phyloP scores from a whole-genome alignment of 2,888 invertebrate genomes.

The Ormyrus labotus region DNA sequence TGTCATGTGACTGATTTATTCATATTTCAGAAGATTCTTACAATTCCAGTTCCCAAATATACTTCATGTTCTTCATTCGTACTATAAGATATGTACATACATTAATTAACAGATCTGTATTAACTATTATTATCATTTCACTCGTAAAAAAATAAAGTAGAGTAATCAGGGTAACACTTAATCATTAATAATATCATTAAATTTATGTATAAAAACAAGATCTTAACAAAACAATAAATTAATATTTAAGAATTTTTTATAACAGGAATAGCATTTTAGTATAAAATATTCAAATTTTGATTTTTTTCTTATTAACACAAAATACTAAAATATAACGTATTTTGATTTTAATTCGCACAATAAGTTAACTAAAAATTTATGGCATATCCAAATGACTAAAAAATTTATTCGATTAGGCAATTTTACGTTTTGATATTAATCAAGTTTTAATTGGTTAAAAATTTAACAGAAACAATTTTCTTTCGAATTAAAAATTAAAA shows the following conservation, averaged over 20 bases:
- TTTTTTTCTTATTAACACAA: too few relatives aligned
- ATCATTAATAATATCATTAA: conserved; percentile 26
- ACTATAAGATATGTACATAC: conserved; percentile 3
- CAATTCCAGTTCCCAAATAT: conserved; percentile 5
- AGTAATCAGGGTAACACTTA: conserved; percentile 22
- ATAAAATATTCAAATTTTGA: too few relatives aligned
- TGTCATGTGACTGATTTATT: conserved; percentile 4
- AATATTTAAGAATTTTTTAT: not conserved
- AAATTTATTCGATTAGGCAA: too few relatives aligned
- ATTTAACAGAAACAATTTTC: too few relatives aligned
- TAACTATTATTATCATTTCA: conserved; percentile 7
- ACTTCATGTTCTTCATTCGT: conserved; percentile 3
- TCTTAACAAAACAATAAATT: conserved; percentile 38
- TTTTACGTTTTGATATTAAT: too few relatives aligned
- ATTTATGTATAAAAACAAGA: conserved; percentile 32
- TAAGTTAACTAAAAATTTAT: too few relatives aligned
- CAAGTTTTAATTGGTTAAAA: too few relatives aligned
- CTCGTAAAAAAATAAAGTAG: conserved; percentile 15
- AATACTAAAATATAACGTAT: too few relatives aligned
- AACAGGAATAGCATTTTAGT: too few relatives aligned
- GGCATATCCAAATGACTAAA: too few relatives aligned
- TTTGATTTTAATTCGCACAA: too few relatives aligned
- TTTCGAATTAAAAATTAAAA: too few relatives aligned
- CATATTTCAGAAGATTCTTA: not conserved
- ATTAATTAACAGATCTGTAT: not conserved